Conservation (phyloP, 2,888 invertebrate species). For the Rhaphigaster nebulosa region DNA sequence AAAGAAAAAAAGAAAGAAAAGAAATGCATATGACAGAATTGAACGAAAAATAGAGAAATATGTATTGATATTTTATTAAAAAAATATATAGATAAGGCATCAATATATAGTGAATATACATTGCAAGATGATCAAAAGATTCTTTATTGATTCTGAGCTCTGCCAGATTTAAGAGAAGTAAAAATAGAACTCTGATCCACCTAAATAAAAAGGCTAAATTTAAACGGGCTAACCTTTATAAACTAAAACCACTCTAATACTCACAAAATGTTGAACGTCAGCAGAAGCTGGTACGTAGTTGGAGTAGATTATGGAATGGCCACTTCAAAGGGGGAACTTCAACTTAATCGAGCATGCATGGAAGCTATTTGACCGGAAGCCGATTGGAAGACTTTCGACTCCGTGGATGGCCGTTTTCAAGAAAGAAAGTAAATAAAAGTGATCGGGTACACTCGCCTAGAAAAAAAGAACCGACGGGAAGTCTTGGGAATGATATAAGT, state of each 20-base stretch:
- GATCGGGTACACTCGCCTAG: neutral
- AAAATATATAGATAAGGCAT: too few species aligned
- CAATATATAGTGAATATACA: too few species aligned
- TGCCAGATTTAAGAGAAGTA: neutral
- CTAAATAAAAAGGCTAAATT: neutral
- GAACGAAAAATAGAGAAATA: too few species aligned
- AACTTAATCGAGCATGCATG: neutral
- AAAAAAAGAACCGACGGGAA: neutral
- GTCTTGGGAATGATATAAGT: too few species aligned
- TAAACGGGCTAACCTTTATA: neutral
- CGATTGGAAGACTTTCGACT: neutral
- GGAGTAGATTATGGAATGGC: neutral
- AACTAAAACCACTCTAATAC: neutral
- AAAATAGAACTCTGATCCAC: neutral
- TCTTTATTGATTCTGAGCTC: neutral
- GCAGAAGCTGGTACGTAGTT: neutral
- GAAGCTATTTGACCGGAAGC: conserved; percentile 29
- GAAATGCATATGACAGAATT: too few species aligned
- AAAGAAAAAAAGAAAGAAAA: too few species aligned
- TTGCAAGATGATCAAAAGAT: neutral
- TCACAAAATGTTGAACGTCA: neutral
- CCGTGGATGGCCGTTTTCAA: neutral
- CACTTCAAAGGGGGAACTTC: conserved; percentile 22
- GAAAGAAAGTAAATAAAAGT: neutral
- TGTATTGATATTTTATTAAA: too few species aligned